These are phyloP conservation scores for Microtus obscurus DNA, from an alignment of 2,797 vertebrate species.

Conservation along the genomic window DNA sequence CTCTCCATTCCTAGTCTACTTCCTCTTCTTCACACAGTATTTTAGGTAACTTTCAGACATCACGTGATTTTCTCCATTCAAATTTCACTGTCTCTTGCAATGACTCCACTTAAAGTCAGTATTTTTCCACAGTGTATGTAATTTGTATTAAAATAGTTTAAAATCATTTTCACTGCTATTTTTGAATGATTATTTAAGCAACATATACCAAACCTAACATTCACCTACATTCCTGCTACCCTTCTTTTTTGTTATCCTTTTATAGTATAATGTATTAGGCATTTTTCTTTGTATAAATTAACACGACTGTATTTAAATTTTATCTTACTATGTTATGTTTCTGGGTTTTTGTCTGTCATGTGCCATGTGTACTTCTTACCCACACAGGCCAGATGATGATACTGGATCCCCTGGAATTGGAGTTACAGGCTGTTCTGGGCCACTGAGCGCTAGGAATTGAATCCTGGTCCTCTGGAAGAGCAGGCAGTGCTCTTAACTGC, in stretches of 20 bases:
- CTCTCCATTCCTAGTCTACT: neutral
- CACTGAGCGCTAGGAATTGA: neutral
- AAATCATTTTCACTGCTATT: neutral
- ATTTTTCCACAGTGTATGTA: neutral
- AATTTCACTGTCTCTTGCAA: neutral
- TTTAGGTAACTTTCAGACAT: neutral
- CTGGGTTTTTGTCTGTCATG: neutral
- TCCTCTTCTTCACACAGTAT: neutral
- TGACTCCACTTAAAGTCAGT: neutral
- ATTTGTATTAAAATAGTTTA: constrained; percentile 15
- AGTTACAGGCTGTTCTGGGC: neutral
- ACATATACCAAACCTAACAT: neutral
- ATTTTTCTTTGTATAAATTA: neutral
- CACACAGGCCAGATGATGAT: neutral
- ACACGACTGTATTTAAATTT: neutral
- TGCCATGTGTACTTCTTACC: neutral
- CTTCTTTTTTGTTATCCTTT: neutral
- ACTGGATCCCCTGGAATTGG: neutral
- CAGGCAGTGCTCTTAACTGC: neutral
- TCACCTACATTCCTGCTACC: neutral
- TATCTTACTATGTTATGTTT: neutral
- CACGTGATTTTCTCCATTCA: neutral
- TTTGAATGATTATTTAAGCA: neutral
- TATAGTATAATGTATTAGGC: neutral
- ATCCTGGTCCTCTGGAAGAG: neutral